These are phyloP conservation scores for Euplagia quadripunctaria DNA, from an alignment of 2,888 invertebrate species.

Conservation along the genomic window DNA sequence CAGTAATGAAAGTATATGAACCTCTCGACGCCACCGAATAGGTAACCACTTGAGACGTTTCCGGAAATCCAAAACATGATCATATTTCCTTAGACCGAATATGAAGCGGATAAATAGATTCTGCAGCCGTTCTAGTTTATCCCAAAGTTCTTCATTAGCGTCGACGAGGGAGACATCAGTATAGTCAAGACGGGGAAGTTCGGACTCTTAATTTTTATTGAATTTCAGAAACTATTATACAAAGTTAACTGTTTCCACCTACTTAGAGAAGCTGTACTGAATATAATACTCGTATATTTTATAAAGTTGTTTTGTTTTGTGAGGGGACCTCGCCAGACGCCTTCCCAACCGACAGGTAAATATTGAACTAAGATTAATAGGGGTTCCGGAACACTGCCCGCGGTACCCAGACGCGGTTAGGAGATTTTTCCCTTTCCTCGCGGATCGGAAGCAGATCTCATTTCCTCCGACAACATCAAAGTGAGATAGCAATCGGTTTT, in stretches of 20 bases:
- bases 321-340: constrained; percentile 33
- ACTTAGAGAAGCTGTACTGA: constrained; percentile 19
- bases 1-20: too few species aligned
- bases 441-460: constrained; percentile 86
- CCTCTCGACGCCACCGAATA: too few species aligned
- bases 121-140: too few species aligned
- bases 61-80: too few species aligned
- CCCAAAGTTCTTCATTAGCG: too few species aligned
- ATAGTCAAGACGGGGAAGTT: too few species aligned
- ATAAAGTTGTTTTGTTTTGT: constrained; percentile 45
- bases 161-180: too few species aligned
- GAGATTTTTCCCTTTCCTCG: constrained; percentile 84
- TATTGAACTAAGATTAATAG: constrained; percentile 70
- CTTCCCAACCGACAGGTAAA: constrained; percentile 64
- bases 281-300: constrained; percentile 43
- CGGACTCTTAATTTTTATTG: too few species aligned
- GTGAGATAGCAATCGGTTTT: constrained; percentile 85
- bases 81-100: too few species aligned
- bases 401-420: constrained; percentile 78
- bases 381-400: constrained; percentile 62
- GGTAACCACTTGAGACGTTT: too few species aligned
- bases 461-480: constrained; percentile 87
- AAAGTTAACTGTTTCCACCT: constrained; percentile 17
- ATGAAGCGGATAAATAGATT: too few species aligned
- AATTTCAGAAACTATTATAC: constrained; percentile 23